These are phyloP conservation scores for Atlantisia rogersi DNA, from an alignment of 2,113 vertebrate species.

Conservation along the genomic window DNA sequence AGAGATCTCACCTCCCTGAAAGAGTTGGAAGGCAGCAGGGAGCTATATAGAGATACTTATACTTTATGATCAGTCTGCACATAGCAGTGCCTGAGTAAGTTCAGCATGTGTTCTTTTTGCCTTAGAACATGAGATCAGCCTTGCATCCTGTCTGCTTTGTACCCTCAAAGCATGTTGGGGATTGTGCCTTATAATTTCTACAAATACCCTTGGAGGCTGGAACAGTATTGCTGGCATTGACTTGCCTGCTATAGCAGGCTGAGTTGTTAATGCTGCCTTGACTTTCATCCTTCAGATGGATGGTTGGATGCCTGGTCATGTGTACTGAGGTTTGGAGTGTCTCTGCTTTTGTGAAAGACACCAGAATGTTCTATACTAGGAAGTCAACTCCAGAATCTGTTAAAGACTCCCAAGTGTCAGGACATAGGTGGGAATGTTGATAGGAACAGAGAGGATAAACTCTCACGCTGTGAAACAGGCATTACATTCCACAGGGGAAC, in stretches of 20 bases:
- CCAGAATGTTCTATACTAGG: neutral
- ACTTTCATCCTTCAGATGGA: neutral
- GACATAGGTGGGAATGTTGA: neutral
- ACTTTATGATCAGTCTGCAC: neutral
- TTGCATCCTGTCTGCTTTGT: neutral
- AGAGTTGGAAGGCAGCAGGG: neutral
- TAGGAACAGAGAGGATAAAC: neutral
- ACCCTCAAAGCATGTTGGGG: neutral
- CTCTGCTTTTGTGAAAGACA: neutral
- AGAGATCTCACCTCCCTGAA: neutral
- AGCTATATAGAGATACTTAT: neutral
- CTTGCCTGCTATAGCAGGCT: neutral
- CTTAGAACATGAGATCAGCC: neutral
- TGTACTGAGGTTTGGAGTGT: neutral
- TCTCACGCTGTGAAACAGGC: neutral
- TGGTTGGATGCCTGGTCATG: neutral
- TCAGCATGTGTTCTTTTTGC: neutral
- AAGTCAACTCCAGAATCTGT: neutral
- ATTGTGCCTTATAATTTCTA: neutral
- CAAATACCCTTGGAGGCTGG: neutral
- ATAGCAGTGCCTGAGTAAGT: neutral
- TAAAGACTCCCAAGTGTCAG: neutral
- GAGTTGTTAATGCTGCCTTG: neutral
- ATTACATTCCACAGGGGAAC: neutral
- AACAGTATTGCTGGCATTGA: neutral